phyloP scores from a whole-genome alignment of 1,140 invertebrate genomes.

The Himalopsyche phryganea region DNA sequence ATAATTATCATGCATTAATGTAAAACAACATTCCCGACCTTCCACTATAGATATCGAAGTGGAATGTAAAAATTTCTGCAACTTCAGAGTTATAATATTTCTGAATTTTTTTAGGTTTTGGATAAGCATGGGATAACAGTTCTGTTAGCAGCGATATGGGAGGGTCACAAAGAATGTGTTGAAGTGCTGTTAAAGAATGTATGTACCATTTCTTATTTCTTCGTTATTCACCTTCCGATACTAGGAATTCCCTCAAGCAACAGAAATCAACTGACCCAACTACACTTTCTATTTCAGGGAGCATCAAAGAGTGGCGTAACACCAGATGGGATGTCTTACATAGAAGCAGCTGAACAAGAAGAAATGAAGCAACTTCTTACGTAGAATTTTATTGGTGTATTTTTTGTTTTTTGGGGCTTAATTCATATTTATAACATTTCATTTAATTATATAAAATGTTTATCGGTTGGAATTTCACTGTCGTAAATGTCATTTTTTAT shows the following conservation, averaged over 20 bases:
- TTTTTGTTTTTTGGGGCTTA: conserved; percentile 24
- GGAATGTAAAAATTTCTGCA: too few relatives aligned
- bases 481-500: background rate
- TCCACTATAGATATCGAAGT: too few relatives aligned
- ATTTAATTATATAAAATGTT: background rate
- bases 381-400: conserved; percentile 21
- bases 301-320: conserved; percentile 79
- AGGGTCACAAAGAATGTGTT: conserved; percentile 90
- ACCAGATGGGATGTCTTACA: conserved; percentile 81
- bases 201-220: conserved; percentile 38
- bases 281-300: conserved; percentile 58
- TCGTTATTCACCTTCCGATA: too few relatives aligned
- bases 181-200: conserved; percentile 82
- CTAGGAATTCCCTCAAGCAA: too few relatives aligned
- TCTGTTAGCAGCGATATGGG: conserved; percentile 91
- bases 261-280: conserved; percentile 2
- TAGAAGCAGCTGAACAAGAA: conserved; percentile 86
- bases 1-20: too few relatives aligned
- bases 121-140: conserved; percentile 94
- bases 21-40: too few relatives aligned
- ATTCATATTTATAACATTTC: conserved; percentile 15
- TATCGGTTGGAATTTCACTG: background rate
- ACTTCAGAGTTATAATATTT: too few relatives aligned
- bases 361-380: conserved; percentile 77
- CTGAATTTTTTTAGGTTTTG: conserved; percentile 63